Evolutionary conservation across 2,797 vertebrate genomes (phyloP), one percentile per base, ranked within the genome.

Genomic region (Anguilla anguilla): DNA sequence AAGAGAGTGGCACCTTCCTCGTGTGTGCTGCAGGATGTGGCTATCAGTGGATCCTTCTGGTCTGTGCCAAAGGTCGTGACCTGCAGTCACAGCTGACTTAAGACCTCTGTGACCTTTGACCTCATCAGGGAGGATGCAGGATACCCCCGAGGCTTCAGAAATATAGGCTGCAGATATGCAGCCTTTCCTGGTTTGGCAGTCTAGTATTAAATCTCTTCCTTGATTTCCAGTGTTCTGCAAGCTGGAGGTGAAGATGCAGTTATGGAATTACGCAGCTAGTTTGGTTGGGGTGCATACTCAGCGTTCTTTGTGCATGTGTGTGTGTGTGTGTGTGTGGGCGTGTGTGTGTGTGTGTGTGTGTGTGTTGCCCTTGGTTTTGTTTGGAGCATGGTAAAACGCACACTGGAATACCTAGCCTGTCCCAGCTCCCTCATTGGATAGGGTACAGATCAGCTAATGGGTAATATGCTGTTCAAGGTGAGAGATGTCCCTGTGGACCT

Each of bases 61-160:
- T 35, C 19, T 86, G 2, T 10, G 46, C 25, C 4, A 13, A 6
- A 31, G 11, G 15, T 25, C 25, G 22, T 89, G 90, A 90, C 89
- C 87, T 84, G 39, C n/a, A 13, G 67, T 79, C 39, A 39, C 51
- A 28, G 72, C 72, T 72, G 39, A 15, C 59, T 11, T 51, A 55
- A 25, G 83, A 55, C 69, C 39, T 4, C 55, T n/a, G 35, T 86
- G 77, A 90, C 85, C 88, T 90, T 39, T 91, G 59, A 85, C 86
- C 87, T 77, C 25, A n/a, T 90, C 55, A 67, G 49, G 57, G 86
- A 61, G 53, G 82, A 55, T 79, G 74, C 74, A 43, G 31, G 74
- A 15, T 43, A 6, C 28, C 67, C 67, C 10, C 10, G 67, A 9
- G 67, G 61, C n/a, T 28, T 72, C 28, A 35, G 67, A 31, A 72